Conservation (phyloP, 2,888 invertebrate genomes). For the Ligdia adustata region DNA sequence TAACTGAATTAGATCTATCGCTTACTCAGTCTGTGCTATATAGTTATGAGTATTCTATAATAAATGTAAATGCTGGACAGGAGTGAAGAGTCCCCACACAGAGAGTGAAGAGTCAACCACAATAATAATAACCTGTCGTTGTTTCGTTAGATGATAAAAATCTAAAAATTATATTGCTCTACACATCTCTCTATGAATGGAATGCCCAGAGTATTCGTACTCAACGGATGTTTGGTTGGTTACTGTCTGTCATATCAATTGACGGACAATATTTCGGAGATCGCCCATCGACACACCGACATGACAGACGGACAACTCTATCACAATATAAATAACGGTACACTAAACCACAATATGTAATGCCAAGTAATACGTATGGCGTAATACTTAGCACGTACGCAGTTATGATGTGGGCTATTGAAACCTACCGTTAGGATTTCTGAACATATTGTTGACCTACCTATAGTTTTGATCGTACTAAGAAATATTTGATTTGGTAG, state of each 20-base stretch:
- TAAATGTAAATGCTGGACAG: too few relatives aligned
- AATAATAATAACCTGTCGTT: too few relatives aligned
- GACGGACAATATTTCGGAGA: slow-evolving; percentile 23
- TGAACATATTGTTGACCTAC: too few relatives aligned
- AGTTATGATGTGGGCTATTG: slow-evolving; percentile 32
- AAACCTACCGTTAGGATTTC: slow-evolving; percentile 25
- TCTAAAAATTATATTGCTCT: not conserved
- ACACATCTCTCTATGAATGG: slow-evolving; percentile 1
- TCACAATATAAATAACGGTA: slow-evolving; percentile 25
- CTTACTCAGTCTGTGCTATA: too few relatives aligned
- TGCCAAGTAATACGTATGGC: slow-evolving; percentile 22
- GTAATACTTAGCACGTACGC: slow-evolving; percentile 27
- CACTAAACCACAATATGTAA: not conserved
- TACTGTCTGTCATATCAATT: slow-evolving; percentile 21
- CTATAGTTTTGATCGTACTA: too few relatives aligned
- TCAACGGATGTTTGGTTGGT: slow-evolving; percentile 40
- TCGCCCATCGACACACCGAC: slow-evolving; percentile 7
- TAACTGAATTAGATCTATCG: too few relatives aligned
- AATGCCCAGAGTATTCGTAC: slow-evolving; percentile 10
- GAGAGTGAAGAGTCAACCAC: too few relatives aligned
- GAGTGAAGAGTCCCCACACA: too few relatives aligned
- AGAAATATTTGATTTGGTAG: too few relatives aligned
- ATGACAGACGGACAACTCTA: slow-evolving; percentile 2
- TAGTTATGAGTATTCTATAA: too few relatives aligned
- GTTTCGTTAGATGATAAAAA: not conserved